Evolutionary conservation across 2,797 vertebrate species (phyloP).

Genomic region (Mycteria americana): DNA sequence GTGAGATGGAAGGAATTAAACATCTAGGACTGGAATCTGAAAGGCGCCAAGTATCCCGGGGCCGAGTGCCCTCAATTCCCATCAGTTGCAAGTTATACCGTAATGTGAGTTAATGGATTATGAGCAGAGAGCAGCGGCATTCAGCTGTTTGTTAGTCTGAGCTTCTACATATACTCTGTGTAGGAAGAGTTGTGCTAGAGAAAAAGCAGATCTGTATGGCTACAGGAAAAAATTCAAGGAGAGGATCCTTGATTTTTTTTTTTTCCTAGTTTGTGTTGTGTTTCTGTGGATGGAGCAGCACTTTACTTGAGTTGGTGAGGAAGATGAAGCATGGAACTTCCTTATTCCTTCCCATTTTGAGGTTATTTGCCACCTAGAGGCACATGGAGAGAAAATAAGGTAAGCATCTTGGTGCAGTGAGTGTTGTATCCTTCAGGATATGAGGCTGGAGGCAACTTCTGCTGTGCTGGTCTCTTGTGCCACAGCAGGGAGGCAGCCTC

Average conservation of each 20-base stretch:
- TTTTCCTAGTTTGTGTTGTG: neutral
- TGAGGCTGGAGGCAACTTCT: neutral
- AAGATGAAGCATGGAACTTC: neutral
- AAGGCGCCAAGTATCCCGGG: neutral
- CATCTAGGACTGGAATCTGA: neutral
- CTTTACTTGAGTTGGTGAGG: neutral
- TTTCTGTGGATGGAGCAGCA: neutral
- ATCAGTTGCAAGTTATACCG: neutral
- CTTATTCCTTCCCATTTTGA: neutral
- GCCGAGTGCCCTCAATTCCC: neutral
- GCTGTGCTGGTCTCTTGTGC: neutral
- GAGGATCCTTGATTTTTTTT: neutral
- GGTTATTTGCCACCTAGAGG: neutral
- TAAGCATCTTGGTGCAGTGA: neutral
- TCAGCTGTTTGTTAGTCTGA: conserved; percentile 38
- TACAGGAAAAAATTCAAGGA: neutral
- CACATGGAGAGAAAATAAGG: neutral
- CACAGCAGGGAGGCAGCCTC: neutral
- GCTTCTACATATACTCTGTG: neutral
- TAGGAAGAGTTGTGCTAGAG: neutral
- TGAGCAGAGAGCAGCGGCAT: neutral
- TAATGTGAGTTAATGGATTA: conserved; percentile 37
- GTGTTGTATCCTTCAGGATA: neutral
- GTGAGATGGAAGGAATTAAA: neutral
- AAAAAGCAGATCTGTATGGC: neutral